These are phyloP conservation scores for Pygocentrus nattereri DNA, from an alignment of 2,797 vertebrate genomes.

Conservation along the genomic window DNA sequence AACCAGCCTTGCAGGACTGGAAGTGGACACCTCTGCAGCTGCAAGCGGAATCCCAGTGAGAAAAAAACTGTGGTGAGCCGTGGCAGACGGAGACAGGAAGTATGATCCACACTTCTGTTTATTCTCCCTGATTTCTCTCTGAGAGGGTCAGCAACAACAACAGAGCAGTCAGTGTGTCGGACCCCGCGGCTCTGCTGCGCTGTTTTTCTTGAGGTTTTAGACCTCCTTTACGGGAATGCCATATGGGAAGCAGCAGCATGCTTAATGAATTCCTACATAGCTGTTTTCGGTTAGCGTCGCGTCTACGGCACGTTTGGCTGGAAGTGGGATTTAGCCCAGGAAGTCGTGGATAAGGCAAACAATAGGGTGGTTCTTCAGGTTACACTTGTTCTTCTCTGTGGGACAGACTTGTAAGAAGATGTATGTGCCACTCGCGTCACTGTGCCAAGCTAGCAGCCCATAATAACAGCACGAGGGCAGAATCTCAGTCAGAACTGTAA, in stretches of 20 bases:
- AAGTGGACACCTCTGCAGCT: slow-evolving; percentile 11
- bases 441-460: background rate
- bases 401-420: background rate
- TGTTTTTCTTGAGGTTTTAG: slow-evolving; percentile 17
- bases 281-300: slow-evolving; percentile 13
- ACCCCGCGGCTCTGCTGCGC: background rate
- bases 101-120: slow-evolving; percentile 2
- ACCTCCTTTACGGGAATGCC: background rate
- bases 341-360: slow-evolving; percentile 29
- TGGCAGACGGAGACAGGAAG: slow-evolving; percentile 10
- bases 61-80: background rate
- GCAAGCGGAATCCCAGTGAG: background rate
- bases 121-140: background rate
- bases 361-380: slow-evolving; percentile 30
- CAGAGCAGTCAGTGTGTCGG: background rate
- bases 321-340: background rate
- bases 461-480: background rate
- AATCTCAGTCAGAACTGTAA: slow-evolving; percentile 11
- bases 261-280: background rate
- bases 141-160: slow-evolving; percentile 19
- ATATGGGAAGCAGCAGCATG: slow-evolving; percentile 21
- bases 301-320: background rate
- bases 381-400: slow-evolving; percentile 9
- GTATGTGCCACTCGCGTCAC: background rate
- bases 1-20: background rate